These are phyloP conservation scores for Peromyscus californicus DNA, from an alignment of 2,113 vertebrate genomes.

Conservation along the genomic window DNA sequence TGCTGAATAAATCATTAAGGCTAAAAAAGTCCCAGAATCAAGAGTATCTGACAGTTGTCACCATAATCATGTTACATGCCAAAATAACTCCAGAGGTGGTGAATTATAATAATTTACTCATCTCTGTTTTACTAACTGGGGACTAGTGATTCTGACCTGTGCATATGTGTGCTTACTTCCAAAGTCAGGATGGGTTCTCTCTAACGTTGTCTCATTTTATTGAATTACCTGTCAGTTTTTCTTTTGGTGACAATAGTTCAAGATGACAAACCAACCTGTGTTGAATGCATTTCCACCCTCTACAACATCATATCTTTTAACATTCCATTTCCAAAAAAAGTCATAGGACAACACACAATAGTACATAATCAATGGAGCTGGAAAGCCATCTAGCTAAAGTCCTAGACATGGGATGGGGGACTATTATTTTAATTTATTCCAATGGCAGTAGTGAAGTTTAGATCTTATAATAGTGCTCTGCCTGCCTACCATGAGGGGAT, in stretches of 20 bases:
- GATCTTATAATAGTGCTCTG: too few relatives aligned
- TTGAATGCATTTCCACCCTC: neutral
- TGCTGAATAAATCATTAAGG: neutral
- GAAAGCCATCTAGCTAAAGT: too few relatives aligned
- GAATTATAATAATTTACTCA: neutral
- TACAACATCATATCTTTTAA: neutral
- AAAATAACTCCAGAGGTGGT: neutral
- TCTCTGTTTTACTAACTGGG: neutral
- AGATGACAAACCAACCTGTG: neutral
- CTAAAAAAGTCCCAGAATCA: neutral
- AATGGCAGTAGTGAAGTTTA: too few relatives aligned
- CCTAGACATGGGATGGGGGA: too few relatives aligned
- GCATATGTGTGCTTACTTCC: neutral
- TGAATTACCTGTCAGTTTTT: neutral
- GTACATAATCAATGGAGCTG: neutral
- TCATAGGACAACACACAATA: neutral
- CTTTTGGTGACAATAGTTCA: neutral
- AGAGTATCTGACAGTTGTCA: neutral
- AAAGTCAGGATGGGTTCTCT: neutral
- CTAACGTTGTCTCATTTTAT: neutral
- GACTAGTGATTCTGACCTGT: neutral
- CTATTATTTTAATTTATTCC: too few relatives aligned
- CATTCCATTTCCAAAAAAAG: neutral
- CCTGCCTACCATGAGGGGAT: too few relatives aligned
- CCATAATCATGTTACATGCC: neutral